Base-by-base conservation (phyloP, 2,888 invertebrate species). In the Acanthacorydalis orientalis region DNA sequence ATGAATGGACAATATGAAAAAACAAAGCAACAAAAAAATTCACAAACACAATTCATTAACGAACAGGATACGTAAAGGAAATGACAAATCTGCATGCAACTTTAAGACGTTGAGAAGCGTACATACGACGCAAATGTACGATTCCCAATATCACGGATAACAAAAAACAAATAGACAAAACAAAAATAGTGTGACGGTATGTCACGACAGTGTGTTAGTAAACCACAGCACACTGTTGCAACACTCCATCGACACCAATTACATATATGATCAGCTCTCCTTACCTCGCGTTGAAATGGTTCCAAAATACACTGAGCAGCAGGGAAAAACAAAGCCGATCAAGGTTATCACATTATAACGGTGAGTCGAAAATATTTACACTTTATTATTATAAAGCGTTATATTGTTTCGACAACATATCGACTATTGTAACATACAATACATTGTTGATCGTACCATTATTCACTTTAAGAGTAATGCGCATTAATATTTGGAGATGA, bases 231-330 rank as follows among this genome's bases (percentile, higher is more conserved):
- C 23, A 23, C 23, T 23, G 23, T 23, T 4, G 23, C 6, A 23
- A 23, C 23, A 23, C 2, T 23, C 23, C 2, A 23, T 23, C 23
- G 23, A 23, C 23, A 23, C 23, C 6, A 2, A 6, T 23, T 23
- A 23, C 23, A 23, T 23, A 23, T 6, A 23, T 23, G 23, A 23
- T 23, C 23, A 23, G 23, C 23, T 23, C 23, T 23, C 78, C 90
- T 91, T 91, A 92, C 92, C 92, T 91, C 79, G 89, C 85, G 72
- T 91, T 91, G 87, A 92, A 91, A 86, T 91, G 88, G 80, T 89
- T 91, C 92, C 91, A 91, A 84, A 91, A 91, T 78, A 90, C 85
- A 88, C 91, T 92, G 86, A 68, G 83, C 82, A 82, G 83, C 83
- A 79, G 75, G 78, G 76, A 75, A 68, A 75, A 75, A 77, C 63